phyloP scores from a whole-genome alignment of 2,797 vertebrate genomes.

The Peromyscus aztecus region DNA sequence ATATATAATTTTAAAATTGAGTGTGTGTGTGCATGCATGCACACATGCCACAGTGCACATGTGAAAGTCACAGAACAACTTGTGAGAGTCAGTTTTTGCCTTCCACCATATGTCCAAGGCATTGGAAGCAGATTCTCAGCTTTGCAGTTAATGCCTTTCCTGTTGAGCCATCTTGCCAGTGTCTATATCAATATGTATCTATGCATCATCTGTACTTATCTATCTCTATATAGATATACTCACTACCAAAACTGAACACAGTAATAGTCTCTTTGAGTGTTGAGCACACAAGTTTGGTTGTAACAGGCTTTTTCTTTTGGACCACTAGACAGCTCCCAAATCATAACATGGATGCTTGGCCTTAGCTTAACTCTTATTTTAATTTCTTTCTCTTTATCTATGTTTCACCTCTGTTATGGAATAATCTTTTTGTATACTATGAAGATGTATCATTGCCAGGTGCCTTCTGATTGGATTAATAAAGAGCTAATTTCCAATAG shows the following conservation, averaged over 20 bases:
- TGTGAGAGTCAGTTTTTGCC: neutral
- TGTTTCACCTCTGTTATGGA: neutral
- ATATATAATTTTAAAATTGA: neutral
- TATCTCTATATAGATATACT: neutral
- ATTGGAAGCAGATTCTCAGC: neutral
- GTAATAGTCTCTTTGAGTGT: neutral
- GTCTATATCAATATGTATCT: neutral
- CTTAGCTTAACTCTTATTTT: neutral
- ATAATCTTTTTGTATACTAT: neutral
- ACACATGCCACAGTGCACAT: neutral
- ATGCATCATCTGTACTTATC: neutral
- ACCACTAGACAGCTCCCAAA: neutral
- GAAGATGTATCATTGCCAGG: neutral
- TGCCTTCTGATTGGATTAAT: neutral
- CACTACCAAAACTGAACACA: conserved; percentile 12
- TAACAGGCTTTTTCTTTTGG: neutral
- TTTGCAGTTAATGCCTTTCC: neutral
- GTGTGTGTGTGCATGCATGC: neutral
- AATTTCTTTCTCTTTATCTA: neutral
- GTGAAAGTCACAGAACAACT: neutral
- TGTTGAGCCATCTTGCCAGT: neutral
- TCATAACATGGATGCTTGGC: neutral
- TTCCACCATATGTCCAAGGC: no score
- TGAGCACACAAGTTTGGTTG: neutral
- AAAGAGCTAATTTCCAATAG: neutral